These are phyloP conservation scores for Cnemophilus loriae DNA, from an alignment of 2,113 vertebrate species.

Conservation along the genomic window DNA sequence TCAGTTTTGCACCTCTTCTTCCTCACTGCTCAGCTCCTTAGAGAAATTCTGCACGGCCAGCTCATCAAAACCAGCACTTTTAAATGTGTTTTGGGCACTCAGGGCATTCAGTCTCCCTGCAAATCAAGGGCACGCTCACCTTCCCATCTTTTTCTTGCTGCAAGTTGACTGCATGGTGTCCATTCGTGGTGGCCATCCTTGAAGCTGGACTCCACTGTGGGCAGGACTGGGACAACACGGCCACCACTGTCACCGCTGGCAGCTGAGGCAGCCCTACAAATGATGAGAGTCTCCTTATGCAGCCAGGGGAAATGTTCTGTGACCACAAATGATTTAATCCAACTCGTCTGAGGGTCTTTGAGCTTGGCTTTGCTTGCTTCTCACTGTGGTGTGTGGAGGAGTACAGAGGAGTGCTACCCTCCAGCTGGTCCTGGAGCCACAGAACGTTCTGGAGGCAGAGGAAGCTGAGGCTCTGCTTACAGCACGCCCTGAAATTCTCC, in stretches of 20 bases:
- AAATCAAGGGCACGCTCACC: accelerated
- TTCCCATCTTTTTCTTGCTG: not conserved
- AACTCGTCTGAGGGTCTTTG: not conserved
- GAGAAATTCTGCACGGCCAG: not conserved
- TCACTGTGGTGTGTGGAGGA: not conserved
- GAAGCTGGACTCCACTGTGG: not conserved
- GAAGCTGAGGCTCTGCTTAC: not conserved
- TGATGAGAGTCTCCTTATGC: not conserved
- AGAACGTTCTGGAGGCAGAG: not conserved
- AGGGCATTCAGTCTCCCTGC: not conserved
- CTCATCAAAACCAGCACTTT: not conserved
- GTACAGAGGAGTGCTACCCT: not conserved
- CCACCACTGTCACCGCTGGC: not conserved
- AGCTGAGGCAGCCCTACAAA: not conserved
- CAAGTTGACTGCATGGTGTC: accelerated
- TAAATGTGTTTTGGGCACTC: not conserved
- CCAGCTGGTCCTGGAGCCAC: not conserved
- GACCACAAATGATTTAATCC: not conserved
- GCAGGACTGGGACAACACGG: not conserved
- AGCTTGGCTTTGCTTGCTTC: not conserved
- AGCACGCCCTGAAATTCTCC: not conserved
- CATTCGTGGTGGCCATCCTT: too few relatives aligned
- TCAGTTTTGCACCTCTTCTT: not conserved
- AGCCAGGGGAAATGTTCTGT: not conserved
- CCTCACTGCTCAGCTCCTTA: not conserved